A percentile compares a stretch with the other conserved stretches of the same genome.
Evolutionary conservation across 2,113 vertebrate genomes (phyloP).

Genomic region (Todiramphus saurophagus): DNA sequence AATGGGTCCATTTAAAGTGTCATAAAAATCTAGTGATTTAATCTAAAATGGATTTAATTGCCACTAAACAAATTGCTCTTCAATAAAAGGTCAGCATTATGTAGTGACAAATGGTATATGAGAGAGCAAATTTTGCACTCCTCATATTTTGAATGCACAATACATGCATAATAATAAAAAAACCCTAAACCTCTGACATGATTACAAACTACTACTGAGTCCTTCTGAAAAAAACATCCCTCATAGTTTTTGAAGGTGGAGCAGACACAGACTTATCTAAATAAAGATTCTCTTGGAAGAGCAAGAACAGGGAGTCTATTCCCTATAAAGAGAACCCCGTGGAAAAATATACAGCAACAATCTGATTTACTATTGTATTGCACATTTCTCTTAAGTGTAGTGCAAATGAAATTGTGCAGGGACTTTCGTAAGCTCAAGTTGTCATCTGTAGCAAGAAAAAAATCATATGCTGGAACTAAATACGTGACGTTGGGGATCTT

Average conservation of each 20-base stretch:
- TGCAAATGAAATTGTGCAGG: background rate
- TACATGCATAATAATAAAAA: background rate
- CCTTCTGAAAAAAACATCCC: background rate
- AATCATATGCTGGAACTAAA: background rate
- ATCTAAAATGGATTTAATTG: background rate
- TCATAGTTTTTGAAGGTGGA: background rate
- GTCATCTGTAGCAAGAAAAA: background rate
- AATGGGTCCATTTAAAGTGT: background rate
- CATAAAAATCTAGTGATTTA: background rate
- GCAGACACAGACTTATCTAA: background rate
- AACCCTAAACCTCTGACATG: background rate
- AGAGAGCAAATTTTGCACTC: background rate
- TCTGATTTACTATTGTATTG: background rate
- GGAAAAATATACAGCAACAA: background rate
- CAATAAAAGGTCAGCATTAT: background rate
- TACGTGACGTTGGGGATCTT: background rate
- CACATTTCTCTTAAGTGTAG: background rate
- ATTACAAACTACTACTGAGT: background rate
- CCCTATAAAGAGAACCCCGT: background rate
- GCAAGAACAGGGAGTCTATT: background rate
- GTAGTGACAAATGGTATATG: background rate
- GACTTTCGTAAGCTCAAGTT: background rate
- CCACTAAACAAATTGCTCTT: background rate
- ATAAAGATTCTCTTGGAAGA: background rate
- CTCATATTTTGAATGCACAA: background rate